A percentile compares a stretch with the other conserved stretches of the same genome.
Evolutionary conservation across 2,113 vertebrate genomes (phyloP).

Genomic region (Poeciliopsis prolifica): DNA sequence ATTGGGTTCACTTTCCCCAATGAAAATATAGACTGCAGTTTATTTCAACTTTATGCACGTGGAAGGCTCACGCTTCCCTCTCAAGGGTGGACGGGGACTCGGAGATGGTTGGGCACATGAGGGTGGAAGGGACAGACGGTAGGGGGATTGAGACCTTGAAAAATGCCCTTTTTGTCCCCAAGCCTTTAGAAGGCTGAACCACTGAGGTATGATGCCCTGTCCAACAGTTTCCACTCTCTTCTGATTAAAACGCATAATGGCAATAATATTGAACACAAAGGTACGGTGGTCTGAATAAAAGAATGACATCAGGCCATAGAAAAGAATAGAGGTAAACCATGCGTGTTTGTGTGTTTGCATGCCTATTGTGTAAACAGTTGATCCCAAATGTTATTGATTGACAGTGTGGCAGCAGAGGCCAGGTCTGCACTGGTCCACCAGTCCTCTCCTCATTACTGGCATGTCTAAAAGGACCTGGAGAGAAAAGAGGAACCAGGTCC

Average conservation of each 20-base stretch:
- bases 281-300: slow-evolving; percentile 50
- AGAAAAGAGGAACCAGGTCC: slow-evolving; percentile 62
- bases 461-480: slow-evolving; percentile 68
- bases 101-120: slow-evolving; percentile 59
- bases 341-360: slow-evolving; percentile 20
- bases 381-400: slow-evolving; percentile 62
- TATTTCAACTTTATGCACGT: slow-evolving; percentile 81
- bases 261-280: slow-evolving; percentile 59
- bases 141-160: slow-evolving; percentile 75
- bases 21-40: slow-evolving; percentile 80
- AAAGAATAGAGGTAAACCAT: slow-evolving; percentile 40
- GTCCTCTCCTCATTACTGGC: slow-evolving; percentile 72
- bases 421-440: slow-evolving; percentile 58
- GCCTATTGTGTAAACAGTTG: slow-evolving; percentile 40
- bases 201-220: slow-evolving; percentile 60
- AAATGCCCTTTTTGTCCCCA: slow-evolving; percentile 78
- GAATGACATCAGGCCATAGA: slow-evolving; percentile 33
- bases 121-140: slow-evolving; percentile 40
- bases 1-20: slow-evolving; percentile 82
- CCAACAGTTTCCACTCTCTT: slow-evolving; percentile 54
- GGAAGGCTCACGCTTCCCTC: slow-evolving; percentile 67
- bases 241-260: slow-evolving; percentile 71
- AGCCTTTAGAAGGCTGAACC: slow-evolving; percentile 63
- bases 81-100: slow-evolving; percentile 72
- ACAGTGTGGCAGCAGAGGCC: slow-evolving; percentile 59